Evolutionary conservation across 2,113 vertebrate species (phyloP).

Genomic region (Scytalopus superciliaris): DNA sequence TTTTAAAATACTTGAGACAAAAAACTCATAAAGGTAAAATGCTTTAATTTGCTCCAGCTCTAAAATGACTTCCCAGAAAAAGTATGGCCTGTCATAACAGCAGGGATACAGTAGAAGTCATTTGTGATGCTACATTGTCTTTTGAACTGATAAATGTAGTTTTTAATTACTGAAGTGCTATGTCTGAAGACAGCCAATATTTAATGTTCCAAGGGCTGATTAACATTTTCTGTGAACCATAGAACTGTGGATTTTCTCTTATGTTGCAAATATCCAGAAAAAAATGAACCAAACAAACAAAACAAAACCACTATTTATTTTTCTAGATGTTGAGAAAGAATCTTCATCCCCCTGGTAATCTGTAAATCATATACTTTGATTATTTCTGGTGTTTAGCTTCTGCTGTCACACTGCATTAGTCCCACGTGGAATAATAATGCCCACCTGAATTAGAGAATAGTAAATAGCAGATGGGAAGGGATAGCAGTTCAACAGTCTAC

Average conservation of each 20-base stretch:
- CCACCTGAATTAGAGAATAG: neutral
- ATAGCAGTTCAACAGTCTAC: neutral
- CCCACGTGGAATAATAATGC: neutral
- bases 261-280: neutral
- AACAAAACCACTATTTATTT: neutral
- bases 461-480: neutral
- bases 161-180: neutral
- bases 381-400: neutral
- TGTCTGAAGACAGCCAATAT: neutral
- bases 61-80: neutral
- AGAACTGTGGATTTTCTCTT: neutral
- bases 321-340: neutral
- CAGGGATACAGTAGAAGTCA: neutral
- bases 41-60: neutral
- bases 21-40: neutral
- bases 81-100: neutral
- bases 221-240: neutral
- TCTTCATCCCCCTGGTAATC: neutral
- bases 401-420: neutral
- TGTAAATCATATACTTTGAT: neutral
- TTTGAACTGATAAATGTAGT: neutral
- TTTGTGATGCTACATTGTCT: neutral
- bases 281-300: neutral
- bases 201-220: neutral
- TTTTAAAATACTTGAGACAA: neutral